phyloP scores from a whole-genome alignment of 2,888 invertebrate genomes.

The Pseudoips prasinana region DNA sequence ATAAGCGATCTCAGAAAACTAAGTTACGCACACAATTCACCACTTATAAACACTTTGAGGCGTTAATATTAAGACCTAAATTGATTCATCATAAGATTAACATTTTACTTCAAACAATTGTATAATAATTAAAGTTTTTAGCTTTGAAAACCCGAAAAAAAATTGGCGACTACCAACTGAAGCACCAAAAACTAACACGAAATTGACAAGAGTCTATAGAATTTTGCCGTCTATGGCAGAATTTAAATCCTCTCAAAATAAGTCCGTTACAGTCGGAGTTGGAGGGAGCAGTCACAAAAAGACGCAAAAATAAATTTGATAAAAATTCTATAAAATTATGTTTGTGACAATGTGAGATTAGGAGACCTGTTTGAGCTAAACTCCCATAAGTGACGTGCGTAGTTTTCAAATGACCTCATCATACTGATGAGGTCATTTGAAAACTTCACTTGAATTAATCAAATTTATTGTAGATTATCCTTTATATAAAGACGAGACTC shows the following conservation, averaged over 20 bases:
- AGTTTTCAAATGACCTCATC: too few species aligned
- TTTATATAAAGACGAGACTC: too few species aligned
- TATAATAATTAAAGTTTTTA: constrained; percentile 41
- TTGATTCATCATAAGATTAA: constrained; percentile 30
- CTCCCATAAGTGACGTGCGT: too few species aligned
- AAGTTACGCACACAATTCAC: constrained; percentile 32
- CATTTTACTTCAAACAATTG: constrained; percentile 24
- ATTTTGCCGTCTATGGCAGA: constrained; percentile 52
- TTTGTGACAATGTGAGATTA: too few species aligned
- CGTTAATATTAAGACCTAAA: constrained; percentile 26
- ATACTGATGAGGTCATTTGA: too few species aligned
- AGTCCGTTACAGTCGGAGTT: constrained; percentile 45
- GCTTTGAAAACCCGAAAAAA: constrained; percentile 62
- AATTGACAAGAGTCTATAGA: constrained; percentile 68
- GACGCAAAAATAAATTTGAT: too few species aligned
- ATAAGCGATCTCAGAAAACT: constrained; percentile 51
- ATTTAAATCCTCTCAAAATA: constrained; percentile 57
- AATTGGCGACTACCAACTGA: constrained; percentile 71
- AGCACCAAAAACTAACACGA: constrained; percentile 67
- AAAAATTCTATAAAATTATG: too few species aligned
- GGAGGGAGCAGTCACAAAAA: too few species aligned
- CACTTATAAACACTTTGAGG: constrained; percentile 28
- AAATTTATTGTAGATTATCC: too few species aligned
- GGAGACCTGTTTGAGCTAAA: too few species aligned
- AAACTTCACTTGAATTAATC: too few species aligned